Base-by-base conservation (phyloP, 2,888 invertebrate genomes). In the Merodon equestris region DNA sequence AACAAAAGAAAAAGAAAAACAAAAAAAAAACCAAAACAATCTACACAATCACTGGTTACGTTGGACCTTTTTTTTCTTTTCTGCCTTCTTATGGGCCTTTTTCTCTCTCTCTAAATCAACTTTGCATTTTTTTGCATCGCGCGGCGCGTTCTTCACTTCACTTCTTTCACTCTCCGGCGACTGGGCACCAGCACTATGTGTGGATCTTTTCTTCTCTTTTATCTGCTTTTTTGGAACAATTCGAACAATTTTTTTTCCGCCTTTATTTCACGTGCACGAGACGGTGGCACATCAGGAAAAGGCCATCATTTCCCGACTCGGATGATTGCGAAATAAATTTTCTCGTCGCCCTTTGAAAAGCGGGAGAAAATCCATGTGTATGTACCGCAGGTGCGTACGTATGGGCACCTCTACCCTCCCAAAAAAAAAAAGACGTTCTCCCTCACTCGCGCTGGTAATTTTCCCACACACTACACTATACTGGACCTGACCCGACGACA, bases 71-170 rank as follows among this genome's bases (percentile, higher is more conserved):
- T 64, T 34, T 5, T 50, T 47, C 38, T 34, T 60, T 61, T 60
- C 27, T 36, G 27, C 17, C 34, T 48, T 68, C 45, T 68, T 68
- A 18, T 51, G 42, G 48, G 42, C 27, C 58, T 53, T 57, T 72
- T 70, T 71, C 58, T 63, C 64, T n/a, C n/a, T 64, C 10, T 27
- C 27, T 27, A 58, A 79, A 79, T 79, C 74, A 70, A 70, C 68
- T 79, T 79, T 74, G 77, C 77, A 77, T 77, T 63, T 67, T 77
- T 66, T 71, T 77, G 64, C 71, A 71, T 72, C 45, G 63, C 63
- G 17, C 53, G 67, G 45, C 58, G 71, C 50, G 51, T 61, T 27
- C 27, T 27, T 67, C 73, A 71, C 66, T 76, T 76, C 73, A 71
- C 66, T 76, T 76, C 58, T 72, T 70, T 68, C 56, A 74, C 60